Evolutionary conservation across 2,888 invertebrate species (phyloP), one percentile per base, ranked within the genome.

Genomic region (Physocephala rufipes): DNA sequence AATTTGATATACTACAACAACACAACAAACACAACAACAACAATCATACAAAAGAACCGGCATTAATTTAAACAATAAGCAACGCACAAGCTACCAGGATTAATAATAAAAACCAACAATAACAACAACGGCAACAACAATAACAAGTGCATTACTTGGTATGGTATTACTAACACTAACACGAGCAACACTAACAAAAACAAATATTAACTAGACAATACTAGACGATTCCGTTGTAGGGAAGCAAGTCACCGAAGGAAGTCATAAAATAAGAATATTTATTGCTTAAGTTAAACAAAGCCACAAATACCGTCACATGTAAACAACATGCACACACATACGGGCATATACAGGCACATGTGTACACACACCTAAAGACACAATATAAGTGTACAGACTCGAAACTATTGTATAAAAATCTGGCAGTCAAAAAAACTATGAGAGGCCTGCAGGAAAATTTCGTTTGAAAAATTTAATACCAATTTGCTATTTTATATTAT

Each of bases 231-330:
- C 26, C 16, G 28, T 26, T 58, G 28, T 15, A 58, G 15, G 28
- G 28, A 58, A 58, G 26, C 58, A 28, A 58, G 15, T 28, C 26
- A 24, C 26, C 4, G 58, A 12, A 58, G 58, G 58, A 58, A 58
- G 58, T 58, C 58, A 58, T 58, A 58, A 58, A 58, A 26, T 58
- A 24, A 58, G 28, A 28, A 58, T n/a, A n/a, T n/a, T n/a, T n/a
- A n/a, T 58, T 58, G 28, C 28, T 58, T 58, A 58, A 28, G 24
- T 24, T 58, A 16, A 26, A 24, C 16, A 26, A 58, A 58, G 36
- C 26, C 9, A 28, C 58, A 2, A 1, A 58, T 9, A 28, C 28
- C 26, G 26, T 7, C 28, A 58, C 26, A 58, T 28, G 16, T 9
- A 24, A 5, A 55, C 53, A 55, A 58, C 28, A 58, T 13, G 13